Conservation (phyloP, 2,888 invertebrate genomes). For the Blera fallax region DNA sequence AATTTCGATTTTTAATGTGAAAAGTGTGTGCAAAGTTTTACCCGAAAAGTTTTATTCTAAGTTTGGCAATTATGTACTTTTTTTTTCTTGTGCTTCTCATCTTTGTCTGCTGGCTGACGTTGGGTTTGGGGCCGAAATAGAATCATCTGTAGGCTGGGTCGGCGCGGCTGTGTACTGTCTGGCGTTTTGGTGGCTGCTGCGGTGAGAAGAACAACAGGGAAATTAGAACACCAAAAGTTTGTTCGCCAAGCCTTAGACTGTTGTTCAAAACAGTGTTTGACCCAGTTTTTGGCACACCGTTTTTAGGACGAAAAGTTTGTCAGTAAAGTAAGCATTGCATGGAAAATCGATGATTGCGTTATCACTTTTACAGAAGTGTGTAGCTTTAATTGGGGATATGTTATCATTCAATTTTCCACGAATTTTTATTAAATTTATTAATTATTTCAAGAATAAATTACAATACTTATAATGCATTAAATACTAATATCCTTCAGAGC, state of each 20-base stretch:
- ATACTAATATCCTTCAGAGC: too few relatives aligned
- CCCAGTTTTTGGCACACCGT: conserved; percentile 59
- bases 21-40: conserved; percentile 71
- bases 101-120: conserved; percentile 57
- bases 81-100: conserved; percentile 49
- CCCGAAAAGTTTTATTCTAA: conserved; percentile 72
- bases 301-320: conserved; percentile 60
- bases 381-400: neutral
- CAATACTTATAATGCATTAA: too few relatives aligned
- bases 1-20: conserved; percentile 70
- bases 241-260: conserved; percentile 65
- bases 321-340: conserved; percentile 33
- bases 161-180: conserved; percentile 60
- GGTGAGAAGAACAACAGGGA: conserved; percentile 66
- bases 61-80: conserved; percentile 73
- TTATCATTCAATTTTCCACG: neutral
- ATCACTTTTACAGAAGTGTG: neutral
- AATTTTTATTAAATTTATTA: too few relatives aligned
- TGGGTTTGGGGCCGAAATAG: conserved; percentile 31
- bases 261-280: conserved; percentile 68
- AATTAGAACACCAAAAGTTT: conserved; percentile 65
- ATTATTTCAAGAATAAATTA: too few relatives aligned
- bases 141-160: conserved; percentile 50
- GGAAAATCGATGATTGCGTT: conserved; percentile 58
- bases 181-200: conserved; percentile 48